Evolutionary conservation across 2,113 vertebrate genomes (phyloP).

Genomic region (Pavo muticus): DNA sequence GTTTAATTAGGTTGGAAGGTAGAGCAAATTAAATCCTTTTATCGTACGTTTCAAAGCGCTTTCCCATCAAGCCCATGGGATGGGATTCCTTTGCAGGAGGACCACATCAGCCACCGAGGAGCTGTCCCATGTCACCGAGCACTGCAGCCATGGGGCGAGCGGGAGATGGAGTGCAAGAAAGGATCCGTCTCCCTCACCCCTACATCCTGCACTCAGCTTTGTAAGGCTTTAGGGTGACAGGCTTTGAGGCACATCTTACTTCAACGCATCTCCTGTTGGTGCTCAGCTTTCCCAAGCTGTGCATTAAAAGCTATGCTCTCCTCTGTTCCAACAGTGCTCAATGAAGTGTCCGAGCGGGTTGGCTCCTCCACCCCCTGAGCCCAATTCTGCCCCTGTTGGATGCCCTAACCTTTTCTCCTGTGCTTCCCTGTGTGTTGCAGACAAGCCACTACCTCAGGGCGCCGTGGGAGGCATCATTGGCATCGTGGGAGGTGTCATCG

Average conservation of each 20-base stretch:
- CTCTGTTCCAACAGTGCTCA: not conserved
- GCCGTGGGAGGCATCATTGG: conserved; percentile 83
- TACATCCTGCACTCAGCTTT: not conserved
- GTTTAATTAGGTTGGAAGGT: conserved; percentile 82
- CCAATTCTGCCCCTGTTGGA: not conserved
- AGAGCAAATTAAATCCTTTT: conserved; percentile 80
- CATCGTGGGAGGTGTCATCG: conserved; percentile 85
- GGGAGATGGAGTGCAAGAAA: not conserved
- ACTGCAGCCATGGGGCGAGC: not conserved
- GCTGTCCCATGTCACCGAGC: not conserved
- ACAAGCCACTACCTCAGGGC: conserved; percentile 87
- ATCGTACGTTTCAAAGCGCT: conserved; percentile 69
- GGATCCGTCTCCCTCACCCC: rapidly evolving
- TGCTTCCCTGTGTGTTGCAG: conserved; percentile 77
- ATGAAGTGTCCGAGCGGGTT: rapidly evolving
- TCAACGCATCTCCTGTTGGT: rapidly evolving
- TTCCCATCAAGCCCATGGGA: conserved; percentile 54
- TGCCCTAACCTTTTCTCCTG: not conserved
- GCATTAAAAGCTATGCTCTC: not conserved
- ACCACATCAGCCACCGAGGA: not conserved
- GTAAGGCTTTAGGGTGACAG: not conserved
- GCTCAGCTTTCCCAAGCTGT: not conserved
- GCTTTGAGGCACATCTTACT: not conserved
- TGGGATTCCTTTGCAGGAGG: conserved; percentile 31
- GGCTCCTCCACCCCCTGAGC: not conserved